Base-by-base conservation (phyloP, 2,113 vertebrate species). In the Blennius ocellaris region DNA sequence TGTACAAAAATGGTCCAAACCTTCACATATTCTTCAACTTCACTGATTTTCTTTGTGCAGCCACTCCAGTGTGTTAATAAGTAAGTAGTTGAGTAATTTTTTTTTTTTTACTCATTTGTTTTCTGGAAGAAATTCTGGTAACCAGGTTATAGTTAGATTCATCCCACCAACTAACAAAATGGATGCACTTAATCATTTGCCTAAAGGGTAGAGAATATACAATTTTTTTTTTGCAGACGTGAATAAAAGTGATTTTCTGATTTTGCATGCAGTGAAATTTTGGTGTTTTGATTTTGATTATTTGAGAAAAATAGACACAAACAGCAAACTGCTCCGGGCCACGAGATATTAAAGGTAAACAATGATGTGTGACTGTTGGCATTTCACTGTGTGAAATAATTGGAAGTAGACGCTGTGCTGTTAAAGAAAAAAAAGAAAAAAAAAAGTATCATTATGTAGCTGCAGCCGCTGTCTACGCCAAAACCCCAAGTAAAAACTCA, bases 401-500 rank as follows among this genome's bases (percentile, higher is more conserved):
- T 69, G 51, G 36, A 39, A 53, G 57, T 73, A 63, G 66, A 55
- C 54, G 66, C 52, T 55, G 73, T 51, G 61, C 44, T 73, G 64
- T 56, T 50, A 38, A 48, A 43, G 60, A 44, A 62, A 41, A 16
- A 51, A 17, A 51, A 53, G 56, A 45, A 66, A 48, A 58, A 76
- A 48, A 58, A 76, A 67, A 77, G 39, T 37, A 70, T 53, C 3
- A 40, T 53, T 37, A 64, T 58, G 60, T 74, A 74, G 80, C 82
- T 85, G 79, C 64, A 78, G 69, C 63, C 44, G 37, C 73, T 40
- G 68, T 65, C 54, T 58, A 62, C 16, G 73, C 60, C 59, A 78
- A 54, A 73, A 58, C 61, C 75, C 68, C 47, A 77, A 63, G 71
- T 73, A 71, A 87, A 87, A 90, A 88, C 50, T 11, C 63, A 85